phyloP scores from a whole-genome alignment of 2,113 vertebrate species.

The Atherinomorus stipes region DNA sequence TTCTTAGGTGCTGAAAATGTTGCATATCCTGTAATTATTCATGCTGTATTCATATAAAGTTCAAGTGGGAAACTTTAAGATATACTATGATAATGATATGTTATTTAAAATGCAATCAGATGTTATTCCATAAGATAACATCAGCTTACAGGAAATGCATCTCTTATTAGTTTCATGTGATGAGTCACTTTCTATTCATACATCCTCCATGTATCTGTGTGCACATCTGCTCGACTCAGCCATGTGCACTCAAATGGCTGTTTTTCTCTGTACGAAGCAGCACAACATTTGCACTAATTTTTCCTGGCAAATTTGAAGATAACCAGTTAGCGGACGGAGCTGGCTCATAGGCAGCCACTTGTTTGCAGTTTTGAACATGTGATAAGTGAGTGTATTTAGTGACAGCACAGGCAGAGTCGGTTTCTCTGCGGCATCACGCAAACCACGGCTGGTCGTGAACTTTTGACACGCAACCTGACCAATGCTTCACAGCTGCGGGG shows the following conservation, averaged over 20 bases:
- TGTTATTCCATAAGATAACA: conserved; percentile 32
- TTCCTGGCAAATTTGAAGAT: conserved; percentile 20
- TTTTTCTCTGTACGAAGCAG: background rate
- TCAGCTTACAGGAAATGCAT: conserved; percentile 1
- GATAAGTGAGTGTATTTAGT: conserved; percentile 45
- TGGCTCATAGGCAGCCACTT: conserved; percentile 16
- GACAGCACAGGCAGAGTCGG: conserved; percentile 5
- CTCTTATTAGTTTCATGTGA: conserved; percentile 10
- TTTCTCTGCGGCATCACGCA: conserved; percentile 4
- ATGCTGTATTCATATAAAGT: conserved; percentile 7
- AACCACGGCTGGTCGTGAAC: conserved; percentile 46
- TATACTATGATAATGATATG: background rate
- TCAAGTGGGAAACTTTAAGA: background rate
- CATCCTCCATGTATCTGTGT: conserved; percentile 24
- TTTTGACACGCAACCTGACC: conserved; percentile 47
- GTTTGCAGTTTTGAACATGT: conserved; percentile 63
- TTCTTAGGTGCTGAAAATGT: conserved; percentile 32
- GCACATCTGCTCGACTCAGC: conserved; percentile 29
- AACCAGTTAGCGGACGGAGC: conserved; percentile 29
- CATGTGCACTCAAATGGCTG: background rate
- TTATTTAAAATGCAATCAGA: conserved; percentile 10
- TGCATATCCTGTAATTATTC: conserved; percentile 14
- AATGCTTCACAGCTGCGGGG: conserved; percentile 26
- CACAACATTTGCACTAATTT: background rate
- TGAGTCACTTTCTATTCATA: conserved; percentile 40